Evolutionary conservation across 2,113 vertebrate species (phyloP), one percentile per base, ranked within the genome.

Genomic region (Hydropotes inermis): DNA sequence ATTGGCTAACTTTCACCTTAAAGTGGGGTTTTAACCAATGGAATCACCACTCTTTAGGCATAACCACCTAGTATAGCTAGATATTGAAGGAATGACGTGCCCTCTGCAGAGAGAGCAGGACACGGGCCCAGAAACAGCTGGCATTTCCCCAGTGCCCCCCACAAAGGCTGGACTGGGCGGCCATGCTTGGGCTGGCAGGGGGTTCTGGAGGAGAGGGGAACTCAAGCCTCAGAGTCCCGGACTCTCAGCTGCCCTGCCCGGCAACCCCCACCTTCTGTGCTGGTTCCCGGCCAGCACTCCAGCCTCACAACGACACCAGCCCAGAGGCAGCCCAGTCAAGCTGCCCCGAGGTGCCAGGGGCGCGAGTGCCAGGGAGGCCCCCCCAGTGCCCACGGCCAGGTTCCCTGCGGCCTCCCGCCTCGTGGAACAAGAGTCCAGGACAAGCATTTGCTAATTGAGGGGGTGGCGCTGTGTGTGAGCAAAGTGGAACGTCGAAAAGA

Each of bases 151-250:
- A 2, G 39, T 28, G 39, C 43, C 39, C 39, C 39, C 21, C 4
- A 13, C 74, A 33, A 10, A 30, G 15, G 27, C 33, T 39, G 78
- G n/a, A 17, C 23, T 2, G 88, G 8, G n/a, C 70, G 67, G 58
- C 6, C 2, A 6, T 0, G 14, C 5, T 6, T 1, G 1, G 50
- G 58, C 39, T 0, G 10, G 45, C 33, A 1, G 3, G 11, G 28
- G 4, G 11, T 13, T 83, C 76, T 16, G 9, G 54, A 10, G 23
- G 21, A 67, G 55, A 54, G 7, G 15, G 15, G 39, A 28, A 16
- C 78, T n/a, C 70, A 88, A 10, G n/a, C 8, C 15, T 36, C 55
- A n/a, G 45, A 14, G 13, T 10, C 45, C 6, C 3, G 0, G 54
- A 27, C 28, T 79, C 2, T 1, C 30, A 7, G 50, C 33, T 33